phyloP scores from a whole-genome alignment of 2,113 vertebrate genomes.

The Jaculus jaculus region DNA sequence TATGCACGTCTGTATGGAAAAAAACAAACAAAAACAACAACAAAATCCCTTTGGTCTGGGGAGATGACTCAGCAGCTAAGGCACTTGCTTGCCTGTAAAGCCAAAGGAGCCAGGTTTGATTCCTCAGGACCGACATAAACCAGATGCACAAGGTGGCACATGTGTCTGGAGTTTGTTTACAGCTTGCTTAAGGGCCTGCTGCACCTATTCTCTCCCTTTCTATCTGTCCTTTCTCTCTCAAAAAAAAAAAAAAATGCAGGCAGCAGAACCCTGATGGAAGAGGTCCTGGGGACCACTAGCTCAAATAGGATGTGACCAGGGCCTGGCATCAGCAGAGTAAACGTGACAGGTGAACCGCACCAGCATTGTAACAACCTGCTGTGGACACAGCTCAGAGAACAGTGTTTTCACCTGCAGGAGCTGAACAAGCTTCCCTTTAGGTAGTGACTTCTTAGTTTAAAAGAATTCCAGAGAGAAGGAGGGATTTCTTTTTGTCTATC shows the following conservation, averaged over 20 bases:
- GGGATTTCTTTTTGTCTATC: background rate
- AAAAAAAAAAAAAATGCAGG: background rate
- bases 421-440: conserved; percentile 33
- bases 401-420: background rate
- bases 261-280: background rate
- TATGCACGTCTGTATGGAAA: background rate
- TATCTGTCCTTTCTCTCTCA: no score
- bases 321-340: background rate
- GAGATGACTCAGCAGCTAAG: no score
- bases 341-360: background rate
- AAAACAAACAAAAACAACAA: background rate
- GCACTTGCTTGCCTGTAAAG: no score
- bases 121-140: no score
- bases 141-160: no score
- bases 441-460: background rate
- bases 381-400: background rate
- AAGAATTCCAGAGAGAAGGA: background rate
- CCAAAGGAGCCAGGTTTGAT: no score
- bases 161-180: no score
- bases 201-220: no score
- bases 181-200: no score
- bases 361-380: background rate
- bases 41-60: background rate
- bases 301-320: background rate
- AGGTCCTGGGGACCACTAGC: background rate